Percentiles rank a stretch among this genome's conserved stretches.
Evolutionary conservation across 2,888 invertebrate species (phyloP).

Genomic region (Actias luna): DNA sequence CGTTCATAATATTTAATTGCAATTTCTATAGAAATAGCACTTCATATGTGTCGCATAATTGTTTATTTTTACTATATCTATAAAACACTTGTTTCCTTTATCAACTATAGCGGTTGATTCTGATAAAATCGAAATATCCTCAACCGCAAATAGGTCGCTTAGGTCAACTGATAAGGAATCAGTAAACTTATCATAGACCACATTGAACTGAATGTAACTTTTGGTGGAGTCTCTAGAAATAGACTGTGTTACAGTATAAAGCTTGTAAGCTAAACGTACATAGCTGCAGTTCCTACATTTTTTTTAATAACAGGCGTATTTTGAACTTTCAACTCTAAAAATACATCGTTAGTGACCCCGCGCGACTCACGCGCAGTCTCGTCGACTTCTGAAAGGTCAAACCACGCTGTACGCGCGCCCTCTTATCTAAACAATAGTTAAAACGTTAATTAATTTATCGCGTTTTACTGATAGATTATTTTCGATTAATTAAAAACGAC

Average conservation of each 20-base stretch:
- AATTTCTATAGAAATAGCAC: background rate
- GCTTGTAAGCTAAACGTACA: background rate
- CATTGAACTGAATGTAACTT: background rate
- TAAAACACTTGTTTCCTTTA: background rate
- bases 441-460: slow-evolving; percentile 14
- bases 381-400: slow-evolving; percentile 77
- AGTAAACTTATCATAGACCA: background rate
- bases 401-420: slow-evolving; percentile 61
- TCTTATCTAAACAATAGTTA: slow-evolving; percentile 36
- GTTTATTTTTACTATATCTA: background rate
- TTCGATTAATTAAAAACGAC: background rate
- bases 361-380: slow-evolving; percentile 74
- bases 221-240: background rate
- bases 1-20: background rate
- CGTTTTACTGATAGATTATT: background rate
- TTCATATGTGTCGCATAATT: background rate
- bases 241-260: background rate
- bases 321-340: slow-evolving; percentile 83
- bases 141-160: slow-evolving; percentile 8
- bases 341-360: slow-evolving; percentile 78
- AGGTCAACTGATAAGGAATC: slow-evolving; percentile 7
- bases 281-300: background rate
- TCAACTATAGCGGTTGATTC: slow-evolving; percentile 1
- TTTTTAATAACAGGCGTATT: slow-evolving; percentile 68
- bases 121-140: slow-evolving; percentile 5